Conservation (phyloP, 1,140 invertebrate genomes). For the Hirudo medicinalis region DNA sequence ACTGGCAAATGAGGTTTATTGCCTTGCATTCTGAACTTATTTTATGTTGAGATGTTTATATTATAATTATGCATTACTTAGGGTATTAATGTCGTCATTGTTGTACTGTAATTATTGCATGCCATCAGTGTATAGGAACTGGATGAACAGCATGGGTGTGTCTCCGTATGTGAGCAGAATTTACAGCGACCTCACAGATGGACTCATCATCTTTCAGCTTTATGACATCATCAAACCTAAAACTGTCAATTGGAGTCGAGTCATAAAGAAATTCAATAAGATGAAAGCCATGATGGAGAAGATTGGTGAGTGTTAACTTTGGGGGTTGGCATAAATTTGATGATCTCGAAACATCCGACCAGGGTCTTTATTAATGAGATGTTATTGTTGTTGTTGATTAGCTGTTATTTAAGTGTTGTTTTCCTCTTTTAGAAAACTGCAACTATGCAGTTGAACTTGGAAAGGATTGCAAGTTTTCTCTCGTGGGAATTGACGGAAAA, state of each 20-base stretch:
- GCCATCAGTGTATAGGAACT: conserved; percentile 81
- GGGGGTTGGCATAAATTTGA: not conserved
- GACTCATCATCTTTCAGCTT: conserved; percentile 88
- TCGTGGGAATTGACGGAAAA: conserved; percentile 90
- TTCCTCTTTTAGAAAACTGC: conserved; percentile 67
- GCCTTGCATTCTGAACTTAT: no score
- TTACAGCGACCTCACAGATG: conserved; percentile 90
- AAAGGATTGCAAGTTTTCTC: conserved; percentile 76
- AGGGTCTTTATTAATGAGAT: no score
- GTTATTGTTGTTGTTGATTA: no score
- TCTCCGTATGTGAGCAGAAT: conserved; percentile 89
- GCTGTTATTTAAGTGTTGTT: no score
- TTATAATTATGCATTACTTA: no score
- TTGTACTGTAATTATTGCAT: not conserved
- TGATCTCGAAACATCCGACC: not conserved
- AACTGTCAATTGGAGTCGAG: conserved; percentile 83
- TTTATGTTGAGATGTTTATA: no score
- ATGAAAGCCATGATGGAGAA: conserved; percentile 29
- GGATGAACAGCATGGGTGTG: conserved; percentile 99
- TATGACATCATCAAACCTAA: conserved; percentile 93
- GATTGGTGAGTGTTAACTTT: conserved; percentile 1
- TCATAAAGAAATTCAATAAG: conserved; percentile 51
- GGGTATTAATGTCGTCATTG: no score
- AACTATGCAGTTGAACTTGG: conserved; percentile 96
- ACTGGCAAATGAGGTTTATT: not conserved